Base-by-base conservation (phyloP, 2,888 invertebrate species). In the Eupeodes luniger region DNA sequence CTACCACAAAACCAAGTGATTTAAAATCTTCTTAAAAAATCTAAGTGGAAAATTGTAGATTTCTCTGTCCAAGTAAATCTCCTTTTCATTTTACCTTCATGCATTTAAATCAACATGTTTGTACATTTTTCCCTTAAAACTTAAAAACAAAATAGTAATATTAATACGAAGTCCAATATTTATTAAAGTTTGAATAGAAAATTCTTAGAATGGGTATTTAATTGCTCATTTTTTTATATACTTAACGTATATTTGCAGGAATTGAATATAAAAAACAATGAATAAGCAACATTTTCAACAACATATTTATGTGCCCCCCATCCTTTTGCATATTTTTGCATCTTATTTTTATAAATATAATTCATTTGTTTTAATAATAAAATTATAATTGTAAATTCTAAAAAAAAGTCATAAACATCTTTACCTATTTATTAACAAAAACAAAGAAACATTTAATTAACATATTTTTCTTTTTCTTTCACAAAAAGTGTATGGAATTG, bases 401-500 rank as follows among this genome's bases (percentile, higher is more conserved):
- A 27, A 27, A 1, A 1, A 79, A 64, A 79, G 84, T 67, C 87
- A 87, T 87, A 55, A 64, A 85, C 77, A 84, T 51, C 59, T 84
- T 53, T 61, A 74, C 10, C 16, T 49, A 67, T 47, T 53, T 74
- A 62, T 64, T 80, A 47, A 27, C 27, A 27, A 55, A 47, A 81
- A 81, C 76, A 84, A 88, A 78, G 88, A 77, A 81, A 88, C 69
- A 85, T 81, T 81, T 88, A 75, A 81, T 78, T 85, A 88, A 85
- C 81, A 81, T 75, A 74, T 88, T 85, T 88, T 81, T 88, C 77
- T 85, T 88, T 88, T 88, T 88, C 81, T 85, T 88, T 88, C 74
- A 80, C 75, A 69, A 81, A 84, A 84, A 81, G 70, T 66, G 49
- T 88, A 85, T 85, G 88, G 88, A 87, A 80, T 84, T 84, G 87